phyloP scores from a whole-genome alignment of 2,797 vertebrate genomes.

The Eospalax fontanierii region DNA sequence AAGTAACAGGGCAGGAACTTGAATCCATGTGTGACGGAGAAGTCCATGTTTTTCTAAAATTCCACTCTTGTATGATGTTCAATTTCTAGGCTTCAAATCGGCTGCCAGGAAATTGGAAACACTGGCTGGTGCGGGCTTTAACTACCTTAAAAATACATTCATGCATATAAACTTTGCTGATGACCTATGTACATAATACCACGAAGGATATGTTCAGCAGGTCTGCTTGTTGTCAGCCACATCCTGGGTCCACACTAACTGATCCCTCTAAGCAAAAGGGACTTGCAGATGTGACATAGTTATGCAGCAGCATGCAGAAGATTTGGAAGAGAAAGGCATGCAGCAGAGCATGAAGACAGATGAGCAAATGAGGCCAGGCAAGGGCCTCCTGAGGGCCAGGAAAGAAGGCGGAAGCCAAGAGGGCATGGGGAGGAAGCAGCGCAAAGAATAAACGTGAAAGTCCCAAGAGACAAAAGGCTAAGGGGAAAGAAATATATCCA shows the following conservation, averaged over 20 bases:
- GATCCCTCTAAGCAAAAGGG: background rate
- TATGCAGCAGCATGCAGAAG: background rate
- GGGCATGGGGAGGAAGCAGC: background rate
- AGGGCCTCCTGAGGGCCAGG: background rate
- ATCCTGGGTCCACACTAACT: too few species aligned
- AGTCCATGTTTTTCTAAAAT: constrained; percentile 47
- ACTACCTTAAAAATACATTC: background rate
- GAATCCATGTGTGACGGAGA: constrained; percentile 45
- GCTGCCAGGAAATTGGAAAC: constrained; percentile 7
- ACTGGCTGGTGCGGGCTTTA: background rate
- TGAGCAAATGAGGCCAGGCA: background rate
- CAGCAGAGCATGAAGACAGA: background rate
- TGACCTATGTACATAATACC: background rate
- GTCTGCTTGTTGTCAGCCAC: background rate
- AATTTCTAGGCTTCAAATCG: constrained; percentile 11
- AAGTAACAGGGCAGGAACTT: background rate
- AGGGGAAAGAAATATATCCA: background rate
- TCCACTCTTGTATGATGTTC: background rate
- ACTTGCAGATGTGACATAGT: background rate
- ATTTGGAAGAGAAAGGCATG: background rate
- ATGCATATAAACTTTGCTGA: background rate
- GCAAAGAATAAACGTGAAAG: background rate
- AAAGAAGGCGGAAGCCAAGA: background rate
- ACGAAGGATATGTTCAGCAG: background rate
- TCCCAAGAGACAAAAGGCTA: constrained; percentile 14